phyloP scores from a whole-genome alignment of 2,797 vertebrate genomes.

The Mallotus villosus region DNA sequence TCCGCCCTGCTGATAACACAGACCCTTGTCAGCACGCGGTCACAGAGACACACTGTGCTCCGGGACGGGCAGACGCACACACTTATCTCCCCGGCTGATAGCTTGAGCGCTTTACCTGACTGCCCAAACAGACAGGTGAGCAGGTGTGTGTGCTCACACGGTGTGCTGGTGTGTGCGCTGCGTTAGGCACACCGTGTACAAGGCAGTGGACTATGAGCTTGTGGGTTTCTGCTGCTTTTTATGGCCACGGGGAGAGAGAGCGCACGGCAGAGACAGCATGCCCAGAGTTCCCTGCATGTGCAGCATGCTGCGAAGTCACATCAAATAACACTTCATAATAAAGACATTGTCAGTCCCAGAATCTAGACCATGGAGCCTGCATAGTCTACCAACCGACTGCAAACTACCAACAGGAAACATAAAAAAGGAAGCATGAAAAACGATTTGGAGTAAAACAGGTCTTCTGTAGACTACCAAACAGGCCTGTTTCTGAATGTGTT shows the following conservation, averaged over 20 bases:
- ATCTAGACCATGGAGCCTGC: not conserved
- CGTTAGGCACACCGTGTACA: too few species aligned
- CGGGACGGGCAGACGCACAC: not conserved
- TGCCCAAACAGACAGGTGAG: not conserved
- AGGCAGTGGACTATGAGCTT: too few species aligned
- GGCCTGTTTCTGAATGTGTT: constrained; percentile 8
- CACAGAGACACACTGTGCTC: not conserved
- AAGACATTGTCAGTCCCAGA: not conserved
- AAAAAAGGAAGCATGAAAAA: too few species aligned
- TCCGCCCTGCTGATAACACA: not conserved
- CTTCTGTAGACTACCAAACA: not conserved
- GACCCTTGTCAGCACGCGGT: not conserved
- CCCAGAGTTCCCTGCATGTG: too few species aligned
- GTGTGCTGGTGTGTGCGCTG: not conserved
- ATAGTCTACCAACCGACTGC: too few species aligned
- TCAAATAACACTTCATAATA: too few species aligned
- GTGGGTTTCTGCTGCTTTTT: too few species aligned
- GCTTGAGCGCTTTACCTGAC: not conserved
- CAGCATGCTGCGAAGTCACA: too few species aligned
- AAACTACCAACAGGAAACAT: too few species aligned
- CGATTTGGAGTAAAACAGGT: not conserved
- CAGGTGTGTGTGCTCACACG: not conserved
- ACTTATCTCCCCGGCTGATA: not conserved
- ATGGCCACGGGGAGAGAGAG: too few species aligned
- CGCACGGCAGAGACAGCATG: too few species aligned